Evolutionary conservation across 1,140 invertebrate species (phyloP).

Genomic region (Pseudoatta argentina): DNA sequence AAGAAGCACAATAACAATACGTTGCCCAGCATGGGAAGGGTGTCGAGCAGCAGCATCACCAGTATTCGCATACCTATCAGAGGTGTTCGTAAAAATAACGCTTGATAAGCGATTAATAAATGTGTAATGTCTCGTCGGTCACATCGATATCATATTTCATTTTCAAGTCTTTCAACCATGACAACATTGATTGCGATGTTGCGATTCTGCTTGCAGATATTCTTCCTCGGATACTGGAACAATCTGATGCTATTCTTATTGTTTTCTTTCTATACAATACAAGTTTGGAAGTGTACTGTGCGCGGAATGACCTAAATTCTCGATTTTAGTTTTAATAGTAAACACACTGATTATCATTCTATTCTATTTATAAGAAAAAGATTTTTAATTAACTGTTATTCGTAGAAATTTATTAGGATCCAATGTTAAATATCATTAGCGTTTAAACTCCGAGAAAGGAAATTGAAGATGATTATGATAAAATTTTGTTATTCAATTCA

Average conservation of each 20-base stretch:
- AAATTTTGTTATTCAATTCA: neutral
- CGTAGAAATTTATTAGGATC: neutral
- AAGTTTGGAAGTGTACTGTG: neutral
- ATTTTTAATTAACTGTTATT: neutral
- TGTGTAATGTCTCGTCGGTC: neutral
- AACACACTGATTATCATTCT: neutral
- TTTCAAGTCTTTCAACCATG: neutral
- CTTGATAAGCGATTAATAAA: neutral
- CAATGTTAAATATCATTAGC: neutral
- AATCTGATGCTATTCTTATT: neutral
- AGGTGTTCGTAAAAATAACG: constrained; percentile 47
- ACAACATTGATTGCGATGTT: neutral
- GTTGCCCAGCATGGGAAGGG: constrained; percentile 99
- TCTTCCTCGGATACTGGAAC: neutral
- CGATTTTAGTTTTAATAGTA: constrained; percentile 3
- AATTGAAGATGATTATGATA: neutral
- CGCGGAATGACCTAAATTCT: neutral
- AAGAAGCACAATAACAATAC: constrained; percentile 99
- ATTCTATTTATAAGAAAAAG: neutral
- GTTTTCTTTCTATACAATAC: constrained; percentile 12
- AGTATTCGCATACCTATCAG: constrained; percentile 97
- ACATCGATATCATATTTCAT: neutral
- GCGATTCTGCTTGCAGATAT: neutral
- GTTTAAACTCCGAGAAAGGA: neutral
- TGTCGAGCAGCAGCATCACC: constrained; percentile 99